These are phyloP conservation scores for Trachurus trachurus DNA, from an alignment of 2,797 vertebrate genomes.

Conservation along the genomic window DNA sequence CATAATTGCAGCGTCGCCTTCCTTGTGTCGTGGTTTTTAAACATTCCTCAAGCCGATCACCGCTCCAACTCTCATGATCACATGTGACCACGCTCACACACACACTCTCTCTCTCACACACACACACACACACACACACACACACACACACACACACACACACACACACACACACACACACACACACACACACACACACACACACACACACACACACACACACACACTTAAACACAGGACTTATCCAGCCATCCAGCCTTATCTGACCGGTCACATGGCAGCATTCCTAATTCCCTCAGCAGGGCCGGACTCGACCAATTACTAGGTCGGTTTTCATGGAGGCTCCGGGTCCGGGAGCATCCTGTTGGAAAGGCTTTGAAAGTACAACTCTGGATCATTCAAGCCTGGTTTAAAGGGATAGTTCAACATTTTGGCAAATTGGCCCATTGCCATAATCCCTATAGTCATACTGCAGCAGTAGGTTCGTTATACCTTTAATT, in stretches of 20 bases:
- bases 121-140: not conserved
- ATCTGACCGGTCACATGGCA: conserved; percentile 64
- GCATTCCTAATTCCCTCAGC: conserved; percentile 49
- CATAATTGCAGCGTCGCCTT: not conserved
- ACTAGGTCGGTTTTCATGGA: conserved; percentile 38
- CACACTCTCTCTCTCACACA: not conserved
- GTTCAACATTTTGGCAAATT: too few species aligned
- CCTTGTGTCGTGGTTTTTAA: conserved; percentile 26
- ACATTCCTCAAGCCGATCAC: conserved; percentile 36
- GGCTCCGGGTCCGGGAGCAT: conserved; percentile 9
- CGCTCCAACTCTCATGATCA: conserved; percentile 35
- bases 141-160: not conserved
- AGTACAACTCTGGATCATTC: not conserved
- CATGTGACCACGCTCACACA: conserved; percentile 37
- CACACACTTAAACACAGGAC: conserved; percentile 18
- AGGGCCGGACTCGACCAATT: conserved; percentile 17
- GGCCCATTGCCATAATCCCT: too few species aligned
- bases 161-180: not conserved
- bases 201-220: not conserved
- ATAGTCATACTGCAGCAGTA: too few species aligned
- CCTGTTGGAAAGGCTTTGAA: conserved; percentile 21
- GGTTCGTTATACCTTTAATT: too few species aligned
- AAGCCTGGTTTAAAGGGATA: not conserved
- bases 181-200: not conserved
- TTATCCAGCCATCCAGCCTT: conserved; percentile 54